Base-by-base conservation (phyloP, 1,140 invertebrate genomes). In the Apocrypta bakeri region DNA sequence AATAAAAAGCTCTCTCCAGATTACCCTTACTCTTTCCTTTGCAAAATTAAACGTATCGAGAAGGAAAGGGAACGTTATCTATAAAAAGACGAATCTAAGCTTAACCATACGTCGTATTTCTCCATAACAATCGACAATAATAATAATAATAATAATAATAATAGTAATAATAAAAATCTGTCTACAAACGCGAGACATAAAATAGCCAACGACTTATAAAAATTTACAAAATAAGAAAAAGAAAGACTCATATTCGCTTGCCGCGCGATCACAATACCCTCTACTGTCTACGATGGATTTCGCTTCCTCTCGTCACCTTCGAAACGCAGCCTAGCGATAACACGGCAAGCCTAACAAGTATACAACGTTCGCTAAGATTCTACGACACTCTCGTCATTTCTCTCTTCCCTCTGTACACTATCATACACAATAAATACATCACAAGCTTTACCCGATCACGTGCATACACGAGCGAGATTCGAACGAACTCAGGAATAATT, bases 1-100 rank as follows among this genome's bases (percentile, higher is more conserved):
- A 82, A 82, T 82, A 82, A 82, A 76, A 82, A 82, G 73, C 73
- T 82, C 73, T 81, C 27, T 76, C 69, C 7, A 56, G 14, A 56
- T 56, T n/a, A 56, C 48, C 48, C 17, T 56, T 11, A 1, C 27
- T 76, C 31, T 66, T 8, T 61, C 24, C 42, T 68, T 71, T 29
- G 63, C 75, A 63, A 72, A 29, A 42, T n/a, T 29, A 40, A 78
- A 82, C 75, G 69, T n/a, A 69, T 72, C 9, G 17, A 72, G 25
- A 78, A 64, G 31, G 71, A 73, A 37, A 81, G 4, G 37, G 25
- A 75, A 31, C 27, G 48, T 68, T 68, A 68, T 72, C 25, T 48
- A 61, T 75, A 69, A 27, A 78, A 48, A 78, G 21, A 56, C 25
- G 33, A 25, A 33, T 25, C 25, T 31, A 68, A 71, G 3, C 33